Percentiles rank a stretch among this genome's conserved stretches.
These are phyloP conservation scores for Orchesella flavescens DNA, from an alignment of 2,888 invertebrate genomes.

Conservation along the genomic window DNA sequence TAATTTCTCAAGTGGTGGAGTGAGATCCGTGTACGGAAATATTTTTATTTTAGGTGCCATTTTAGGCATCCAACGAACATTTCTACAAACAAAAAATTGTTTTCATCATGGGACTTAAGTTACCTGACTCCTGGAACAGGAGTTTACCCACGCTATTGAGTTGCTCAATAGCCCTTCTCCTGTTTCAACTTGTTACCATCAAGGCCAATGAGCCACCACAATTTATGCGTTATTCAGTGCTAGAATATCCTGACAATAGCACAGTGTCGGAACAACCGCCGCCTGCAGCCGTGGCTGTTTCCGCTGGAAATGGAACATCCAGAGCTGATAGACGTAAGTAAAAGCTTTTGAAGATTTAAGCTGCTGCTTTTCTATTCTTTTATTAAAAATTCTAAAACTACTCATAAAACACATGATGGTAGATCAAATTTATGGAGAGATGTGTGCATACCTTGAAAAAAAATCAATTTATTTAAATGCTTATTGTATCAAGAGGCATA, in stretches of 20 bases:
- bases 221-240: slow-evolving; percentile 50
- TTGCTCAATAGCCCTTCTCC: slow-evolving; percentile 49
- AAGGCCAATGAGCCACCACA: slow-evolving; percentile 32
- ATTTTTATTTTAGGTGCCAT: slow-evolving; percentile 33
- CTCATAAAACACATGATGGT: no score
- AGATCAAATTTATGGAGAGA: no score
- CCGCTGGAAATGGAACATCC: slow-evolving; percentile 68
- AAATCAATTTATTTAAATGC: no score
- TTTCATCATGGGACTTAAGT: slow-evolving; percentile 59
- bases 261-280: slow-evolving; percentile 60
- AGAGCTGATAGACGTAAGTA: slow-evolving; percentile 71
- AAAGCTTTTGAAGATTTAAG: neutral
- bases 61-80: slow-evolving; percentile 34
- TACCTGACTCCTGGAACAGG: slow-evolving; percentile 54
- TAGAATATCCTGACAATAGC: slow-evolving; percentile 66
- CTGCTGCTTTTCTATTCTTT: no score
- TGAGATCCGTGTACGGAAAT: neutral
- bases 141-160: slow-evolving; percentile 53
- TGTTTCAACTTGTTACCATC: slow-evolving; percentile 64
- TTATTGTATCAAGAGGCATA: no score
- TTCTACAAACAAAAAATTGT: neutral
- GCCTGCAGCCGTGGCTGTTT: slow-evolving; percentile 58
- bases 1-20: neutral
- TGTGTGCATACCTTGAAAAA: no score
- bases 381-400: no score